A percentile compares a stretch with the other conserved stretches of the same genome.
These are phyloP conservation scores for Plusia festucae DNA, from an alignment of 2,888 invertebrate genomes.

Conservation along the genomic window DNA sequence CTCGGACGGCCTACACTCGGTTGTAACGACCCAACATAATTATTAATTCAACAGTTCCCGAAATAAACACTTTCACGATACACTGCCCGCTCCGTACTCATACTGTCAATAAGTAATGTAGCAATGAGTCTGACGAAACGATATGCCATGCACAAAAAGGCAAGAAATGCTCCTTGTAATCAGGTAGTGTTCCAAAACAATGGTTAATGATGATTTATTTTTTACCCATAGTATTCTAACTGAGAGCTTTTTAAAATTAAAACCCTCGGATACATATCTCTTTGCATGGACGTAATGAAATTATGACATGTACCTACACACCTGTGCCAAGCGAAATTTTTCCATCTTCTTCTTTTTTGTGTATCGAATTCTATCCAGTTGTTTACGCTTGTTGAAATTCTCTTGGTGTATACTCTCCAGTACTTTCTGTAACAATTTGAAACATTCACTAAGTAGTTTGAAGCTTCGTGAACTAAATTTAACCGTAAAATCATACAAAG, in stretches of 20 bases:
- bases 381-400: conserved; percentile 90
- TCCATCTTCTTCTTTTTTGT: conserved; percentile 90
- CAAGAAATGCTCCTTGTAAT: too few species aligned
- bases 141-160: too few species aligned
- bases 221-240: too few species aligned
- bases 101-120: conserved; percentile 17
- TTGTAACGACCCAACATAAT: conserved; percentile 32
- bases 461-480: too few species aligned
- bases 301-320: conserved; percentile 62
- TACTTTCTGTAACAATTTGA: conserved; percentile 84
- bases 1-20: conserved; percentile 11
- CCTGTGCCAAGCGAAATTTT: conserved; percentile 89
- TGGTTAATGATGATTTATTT: too few species aligned
- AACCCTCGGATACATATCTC: too few species aligned
- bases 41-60: conserved; percentile 34
- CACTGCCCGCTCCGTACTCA: conserved; percentile 14
- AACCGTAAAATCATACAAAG: too few species aligned
- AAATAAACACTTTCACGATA: conserved; percentile 37
- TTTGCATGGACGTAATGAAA: too few species aligned
- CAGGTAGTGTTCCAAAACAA: too few species aligned
- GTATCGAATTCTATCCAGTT: conserved; percentile 90
- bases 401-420: conserved; percentile 90
- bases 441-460: too few species aligned
- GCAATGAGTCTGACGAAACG: conserved; percentile 1
- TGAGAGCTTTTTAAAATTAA: too few species aligned